Conservation (phyloP, 2,797 vertebrate species). For the Lagorchestes hirsutus region DNA sequence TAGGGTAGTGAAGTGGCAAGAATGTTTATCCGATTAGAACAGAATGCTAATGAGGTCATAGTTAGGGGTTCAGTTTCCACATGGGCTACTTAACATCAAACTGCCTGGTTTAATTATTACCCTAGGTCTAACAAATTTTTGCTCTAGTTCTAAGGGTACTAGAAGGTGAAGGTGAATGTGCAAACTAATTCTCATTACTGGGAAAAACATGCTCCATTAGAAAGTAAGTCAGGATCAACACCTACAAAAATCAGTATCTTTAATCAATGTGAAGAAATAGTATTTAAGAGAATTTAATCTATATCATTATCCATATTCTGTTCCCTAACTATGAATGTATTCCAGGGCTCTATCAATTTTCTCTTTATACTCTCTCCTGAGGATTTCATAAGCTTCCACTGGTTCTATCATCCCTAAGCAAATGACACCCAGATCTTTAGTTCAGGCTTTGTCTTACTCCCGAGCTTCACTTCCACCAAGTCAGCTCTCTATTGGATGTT, state of each 20-base stretch:
- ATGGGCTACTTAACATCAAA: background rate
- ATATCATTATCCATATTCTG: background rate
- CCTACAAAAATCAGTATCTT: background rate
- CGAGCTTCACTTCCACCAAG: background rate
- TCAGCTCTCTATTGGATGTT: background rate
- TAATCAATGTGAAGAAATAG: background rate
- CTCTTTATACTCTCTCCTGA: background rate
- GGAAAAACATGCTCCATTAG: background rate
- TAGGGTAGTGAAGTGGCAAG: background rate
- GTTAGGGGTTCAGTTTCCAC: background rate
- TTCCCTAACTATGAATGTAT: background rate
- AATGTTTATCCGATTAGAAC: background rate
- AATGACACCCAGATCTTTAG: background rate
- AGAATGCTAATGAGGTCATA: background rate
- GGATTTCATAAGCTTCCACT: background rate
- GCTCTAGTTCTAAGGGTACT: background rate
- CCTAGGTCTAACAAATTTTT: background rate
- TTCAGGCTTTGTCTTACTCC: background rate
- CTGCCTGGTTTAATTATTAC: background rate
- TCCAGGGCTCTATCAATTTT: background rate
- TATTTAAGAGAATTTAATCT: background rate
- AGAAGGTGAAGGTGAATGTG: background rate
- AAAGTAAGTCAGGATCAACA: background rate
- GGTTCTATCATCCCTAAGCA: background rate
- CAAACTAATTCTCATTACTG: background rate